Evolutionary conservation across 2,797 vertebrate genomes (phyloP), one percentile per base, ranked within the genome.

Genomic region (Anguilla pacifica): DNA sequence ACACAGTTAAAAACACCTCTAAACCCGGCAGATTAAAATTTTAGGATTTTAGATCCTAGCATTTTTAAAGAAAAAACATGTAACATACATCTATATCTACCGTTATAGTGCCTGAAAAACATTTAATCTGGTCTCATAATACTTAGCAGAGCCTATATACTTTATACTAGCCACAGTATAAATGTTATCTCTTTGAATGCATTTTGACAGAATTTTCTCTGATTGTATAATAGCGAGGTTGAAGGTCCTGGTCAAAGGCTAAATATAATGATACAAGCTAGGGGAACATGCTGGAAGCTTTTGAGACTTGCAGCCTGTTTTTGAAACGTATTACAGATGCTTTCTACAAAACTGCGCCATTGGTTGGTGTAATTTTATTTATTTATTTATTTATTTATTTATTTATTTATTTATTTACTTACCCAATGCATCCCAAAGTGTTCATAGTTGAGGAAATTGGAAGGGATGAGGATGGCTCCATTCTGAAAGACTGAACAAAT

Each of bases 401-500:
- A 83, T 39, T 39, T 43, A 43, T 43, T 43, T 43, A 43, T 43
- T 43, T 43, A 43, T 5, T 11, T 43, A 83, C 81, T 49, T 13
- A 17, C 35, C 43, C 43, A 46, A 46, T 46, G 43, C 43, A 46
- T 46, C 43, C 43, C 39, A 35, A 77, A 43, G 3, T 3, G 11
- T 6, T 77, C 1, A 19, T 6, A 22, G 35, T 6, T 77, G 35
- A 74, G 70, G n/a, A 74, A 1, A 74, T 11, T 15, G 70, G 9
- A 6, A 35, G 31, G 28, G 28, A 31, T 74, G 31, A 35, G 70
- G 70, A 7, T 35, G 31, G 70, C 70, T 35, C 3, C 64, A 49
- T 59, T 87, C 46, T 87, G n/a, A 39, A 43, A 72, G 28, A 64
- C 10, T 74, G 46, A 15, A 64, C 79, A 84, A 46, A 83, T 39